Evolutionary conservation across 2,797 vertebrate species (phyloP), one percentile per base, ranked within the genome.

Genomic region (Anabacerthia variegaticeps): DNA sequence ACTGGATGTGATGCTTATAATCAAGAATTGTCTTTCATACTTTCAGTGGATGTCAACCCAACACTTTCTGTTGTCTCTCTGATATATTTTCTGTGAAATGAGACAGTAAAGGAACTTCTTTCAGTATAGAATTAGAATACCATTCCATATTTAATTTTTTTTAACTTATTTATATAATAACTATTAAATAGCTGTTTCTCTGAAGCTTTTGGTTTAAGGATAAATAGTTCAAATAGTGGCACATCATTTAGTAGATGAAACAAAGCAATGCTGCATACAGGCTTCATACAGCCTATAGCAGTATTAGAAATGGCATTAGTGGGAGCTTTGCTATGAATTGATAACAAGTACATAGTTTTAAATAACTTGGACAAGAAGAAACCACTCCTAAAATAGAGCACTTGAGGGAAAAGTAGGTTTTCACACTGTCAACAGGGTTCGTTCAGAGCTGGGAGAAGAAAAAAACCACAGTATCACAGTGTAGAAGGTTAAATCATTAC

Each of bases 1-100:
- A 88, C 66, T 92, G 61, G 77, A 87, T 93, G 80, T 72, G 51
- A 46, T 39, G 66, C 81, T 93, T 65, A 88, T 91, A 95, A 92
- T 88, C 39, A 65, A 62, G 58, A 87, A 75, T 82, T 95, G 74
- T 93, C 75, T 95, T 93, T 95, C 44, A 36, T 81, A 43, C 84
- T 96, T 95, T 72, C n/a, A 59, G 49, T 52, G 56, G 15, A 58
- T 92, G 37, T 2, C 78, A 91, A 61, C 28, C 8, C 27, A 66
- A 2, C 4, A 1, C 51, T 79, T 88, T 85, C 34, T 81, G 26
- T 76, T 94, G 54, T 56, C 62, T 91, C 91, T 90, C 23, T 85
- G 71, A 15, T 87, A 17, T 34, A 36, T 68, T 63, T 39, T 75
- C 39, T 91, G 46, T 89, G 67, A 89, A 78, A 85, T 75, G 14